Base-by-base conservation (phyloP, 2,888 invertebrate species). In the Heteropelma amictum region DNA sequence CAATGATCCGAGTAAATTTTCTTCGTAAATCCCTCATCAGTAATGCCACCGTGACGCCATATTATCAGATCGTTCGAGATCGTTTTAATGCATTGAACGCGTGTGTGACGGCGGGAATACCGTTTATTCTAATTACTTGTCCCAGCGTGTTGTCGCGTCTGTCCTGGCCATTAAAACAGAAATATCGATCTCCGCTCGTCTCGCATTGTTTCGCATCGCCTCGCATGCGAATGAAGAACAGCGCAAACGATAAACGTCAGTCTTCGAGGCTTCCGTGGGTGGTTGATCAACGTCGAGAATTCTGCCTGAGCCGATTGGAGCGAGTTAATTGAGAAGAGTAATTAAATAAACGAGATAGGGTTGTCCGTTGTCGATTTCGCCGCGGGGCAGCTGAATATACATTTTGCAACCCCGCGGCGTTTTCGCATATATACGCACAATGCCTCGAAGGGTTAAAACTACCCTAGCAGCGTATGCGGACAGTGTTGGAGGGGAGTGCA, bases 271-370 rank as follows among this genome's bases (percentile, higher is more conserved):
- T 51, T 30, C 61, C 35, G 54, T 54, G 35, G 53, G 19, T 61
- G 54, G 54, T 26, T 28, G 60, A 17, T 47, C 40, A 28, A 23
- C 33, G 35, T 49, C 8, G 6, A 28, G n/a, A 4, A 23, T n/a
- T 38, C 21, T 64, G 53, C 12, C n/a, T 53, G 26, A 54, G 35
- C 12, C 40, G n/a, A 17, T 10, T n/a, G 30, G 45, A 63, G 49
- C 42, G 33, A 47, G 61, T 61, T 64, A 73, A 70, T 64, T 56
- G 71, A 63, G 54, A 21, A 14, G 47, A 61, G 45, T 63, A 64
- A 73, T 73, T 73, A 49, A 73, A 73, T 70, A 56, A 49, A 33
- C n/a, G 38, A 38, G 17, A 23, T 33, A 10, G 19, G 60, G 38
- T 40, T 40, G 69, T 38, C 33, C 45, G 42, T 30, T 21, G 40